Evolutionary conservation across 2,113 vertebrate species (phyloP), one percentile per base, ranked within the genome.

Genomic region (Lagopus muta): DNA sequence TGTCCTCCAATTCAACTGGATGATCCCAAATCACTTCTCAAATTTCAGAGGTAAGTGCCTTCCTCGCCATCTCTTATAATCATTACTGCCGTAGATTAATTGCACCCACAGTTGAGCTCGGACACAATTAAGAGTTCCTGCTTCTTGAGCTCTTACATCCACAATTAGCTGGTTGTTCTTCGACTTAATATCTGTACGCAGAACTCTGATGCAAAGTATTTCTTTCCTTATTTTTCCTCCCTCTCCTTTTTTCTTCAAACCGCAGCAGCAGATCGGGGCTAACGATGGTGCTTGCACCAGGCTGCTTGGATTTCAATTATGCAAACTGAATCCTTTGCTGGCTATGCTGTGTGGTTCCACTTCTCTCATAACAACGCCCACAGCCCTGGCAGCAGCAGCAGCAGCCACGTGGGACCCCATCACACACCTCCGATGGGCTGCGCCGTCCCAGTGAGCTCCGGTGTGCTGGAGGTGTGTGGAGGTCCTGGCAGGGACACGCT

Each of bases 321-420:
- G 7, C 15, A 40, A 32, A 32, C 32, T 14, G 24, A 42, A 14
- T 72, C 40, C 30, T 40, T 13, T 19, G 11, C 42, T 50, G 50
- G 22, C 30, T 6, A 13, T 25, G 11, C 5, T 3, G 7, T 4
- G 6, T 1, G 1, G 38, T 55, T 67, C 18, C 32, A 57, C 6
- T 30, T 18, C 15, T 28, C 54, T 16, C 28, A 4, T 17, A 14
- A 32, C 48, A 22, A 10, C 43, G 9, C 52, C 1, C 60, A 1
- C 0, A 0, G 20, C 47, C 42, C 17, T 24, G 2, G 32, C 3
- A 32, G 65, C 45, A 21, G 40, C 2, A 5, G 54, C 64, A 54
- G 48, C 24, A 66, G 70, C 57, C 82, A 9, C 0, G 2, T 6
- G 66, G 54, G 92, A 57, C 40, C n/a, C 18, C 18, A 3, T 1